Conservation (phyloP, 2,113 vertebrate genomes). For the Rhegmatorhina hoffmannsi region DNA sequence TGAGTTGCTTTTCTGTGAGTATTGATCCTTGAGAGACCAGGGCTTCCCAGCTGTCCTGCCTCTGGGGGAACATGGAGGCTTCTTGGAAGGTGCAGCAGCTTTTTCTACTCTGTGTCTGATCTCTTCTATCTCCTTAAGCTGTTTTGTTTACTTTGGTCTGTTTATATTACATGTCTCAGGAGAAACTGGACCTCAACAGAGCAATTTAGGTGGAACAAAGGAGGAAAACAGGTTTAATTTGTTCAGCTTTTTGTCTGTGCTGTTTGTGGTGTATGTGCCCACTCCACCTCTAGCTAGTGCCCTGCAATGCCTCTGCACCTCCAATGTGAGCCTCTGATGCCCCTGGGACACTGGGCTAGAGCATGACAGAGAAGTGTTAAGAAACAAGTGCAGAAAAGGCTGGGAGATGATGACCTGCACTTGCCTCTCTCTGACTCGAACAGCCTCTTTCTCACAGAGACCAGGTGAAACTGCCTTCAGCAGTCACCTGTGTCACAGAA, state of each 20-base stretch:
- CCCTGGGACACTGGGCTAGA: neutral
- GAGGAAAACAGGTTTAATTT: neutral
- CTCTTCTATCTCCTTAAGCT: neutral
- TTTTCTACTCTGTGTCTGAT: neutral
- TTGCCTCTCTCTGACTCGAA: neutral
- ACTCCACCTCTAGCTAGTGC: neutral
- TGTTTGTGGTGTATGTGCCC: neutral
- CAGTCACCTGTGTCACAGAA: neutral
- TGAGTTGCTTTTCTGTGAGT: neutral
- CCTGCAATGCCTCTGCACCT: neutral
- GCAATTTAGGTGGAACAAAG: neutral
- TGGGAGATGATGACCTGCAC: neutral
- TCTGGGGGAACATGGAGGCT: rapidly evolving
- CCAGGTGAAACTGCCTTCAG: neutral
- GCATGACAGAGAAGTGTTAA: neutral
- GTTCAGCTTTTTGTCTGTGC: neutral
- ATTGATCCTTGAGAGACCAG: neutral
- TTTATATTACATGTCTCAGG: neutral
- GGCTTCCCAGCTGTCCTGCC: neutral
- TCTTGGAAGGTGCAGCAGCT: neutral
- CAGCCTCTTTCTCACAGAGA: neutral
- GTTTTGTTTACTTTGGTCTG: neutral
- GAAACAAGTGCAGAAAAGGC: neutral
- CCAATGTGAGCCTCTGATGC: neutral
- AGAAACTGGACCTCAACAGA: neutral